Evolutionary conservation across 2,888 invertebrate genomes (phyloP).

Genomic region (Tipula lateralis): DNA sequence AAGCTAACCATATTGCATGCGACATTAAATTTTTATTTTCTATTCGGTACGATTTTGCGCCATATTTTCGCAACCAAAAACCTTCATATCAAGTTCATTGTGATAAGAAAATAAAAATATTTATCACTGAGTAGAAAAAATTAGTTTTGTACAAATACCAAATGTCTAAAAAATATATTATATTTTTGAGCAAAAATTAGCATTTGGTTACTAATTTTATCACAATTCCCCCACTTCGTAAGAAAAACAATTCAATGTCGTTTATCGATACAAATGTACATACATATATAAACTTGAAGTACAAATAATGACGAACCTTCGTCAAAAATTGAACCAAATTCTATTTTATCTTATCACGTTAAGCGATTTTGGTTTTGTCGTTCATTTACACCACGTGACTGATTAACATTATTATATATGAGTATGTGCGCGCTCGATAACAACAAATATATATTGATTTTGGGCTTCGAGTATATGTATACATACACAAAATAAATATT

Average conservation of each 20-base stretch:
- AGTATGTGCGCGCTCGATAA: not conserved
- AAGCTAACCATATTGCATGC: not conserved
- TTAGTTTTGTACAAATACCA: not conserved
- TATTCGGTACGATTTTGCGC: not conserved
- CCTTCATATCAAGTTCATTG: not conserved
- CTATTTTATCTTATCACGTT: not conserved
- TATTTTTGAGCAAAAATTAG: not conserved
- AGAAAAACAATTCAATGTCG: not conserved
- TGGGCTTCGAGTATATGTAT: not conserved
- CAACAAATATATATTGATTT: not conserved
- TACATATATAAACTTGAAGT: not conserved
- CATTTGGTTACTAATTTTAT: not conserved
- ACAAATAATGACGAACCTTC: not conserved
- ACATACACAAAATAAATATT: not conserved
- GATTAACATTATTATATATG: not conserved
- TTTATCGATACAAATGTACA: not conserved
- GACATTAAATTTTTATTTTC: not conserved
- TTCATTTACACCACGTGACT: not conserved
- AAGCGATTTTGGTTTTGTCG: not conserved
- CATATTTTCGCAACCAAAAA: not conserved
- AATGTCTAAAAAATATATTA: not conserved
- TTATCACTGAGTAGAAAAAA: not conserved
- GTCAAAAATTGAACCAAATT: not conserved
- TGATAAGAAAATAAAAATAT: not conserved
- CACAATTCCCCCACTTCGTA: too few species aligned